Evolutionary conservation across 2,113 vertebrate genomes (phyloP).

Genomic region (Bufo gargarizans): DNA sequence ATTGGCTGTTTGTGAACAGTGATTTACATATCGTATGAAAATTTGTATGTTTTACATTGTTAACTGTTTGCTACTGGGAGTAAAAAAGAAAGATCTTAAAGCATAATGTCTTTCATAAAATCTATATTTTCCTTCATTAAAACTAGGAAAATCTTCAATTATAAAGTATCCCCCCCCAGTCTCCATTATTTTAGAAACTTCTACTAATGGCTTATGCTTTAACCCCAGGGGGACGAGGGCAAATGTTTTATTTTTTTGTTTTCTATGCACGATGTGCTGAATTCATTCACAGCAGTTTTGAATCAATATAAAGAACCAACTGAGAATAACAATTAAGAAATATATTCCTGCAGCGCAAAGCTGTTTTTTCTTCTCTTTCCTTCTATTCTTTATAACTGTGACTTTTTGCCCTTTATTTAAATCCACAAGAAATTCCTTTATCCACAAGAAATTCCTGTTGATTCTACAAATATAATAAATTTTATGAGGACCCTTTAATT

Average conservation of each 20-base stretch:
- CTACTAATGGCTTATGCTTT: background rate
- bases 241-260: background rate
- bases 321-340: slow-evolving; percentile 30
- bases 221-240: background rate
- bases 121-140: too few species aligned
- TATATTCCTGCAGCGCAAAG: slow-evolving; percentile 13
- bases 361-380: background rate
- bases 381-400: too few species aligned
- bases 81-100: too few species aligned
- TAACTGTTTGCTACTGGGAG: too few species aligned
- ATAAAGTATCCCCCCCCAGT: background rate
- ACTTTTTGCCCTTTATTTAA: background rate
- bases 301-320: slow-evolving; percentile 20
- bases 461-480: background rate
- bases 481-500: background rate
- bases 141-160: background rate
- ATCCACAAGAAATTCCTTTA: background rate
- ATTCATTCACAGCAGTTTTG: slow-evolving; percentile 3
- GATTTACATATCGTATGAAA: too few species aligned
- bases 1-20: too few species aligned
- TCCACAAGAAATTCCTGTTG: background rate
- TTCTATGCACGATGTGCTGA: background rate
- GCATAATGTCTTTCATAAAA: too few species aligned
- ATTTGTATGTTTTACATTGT: too few species aligned
- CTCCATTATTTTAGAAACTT: background rate